Conservation (phyloP, 2,113 vertebrate species). For the Anser brachyrhynchus region DNA sequence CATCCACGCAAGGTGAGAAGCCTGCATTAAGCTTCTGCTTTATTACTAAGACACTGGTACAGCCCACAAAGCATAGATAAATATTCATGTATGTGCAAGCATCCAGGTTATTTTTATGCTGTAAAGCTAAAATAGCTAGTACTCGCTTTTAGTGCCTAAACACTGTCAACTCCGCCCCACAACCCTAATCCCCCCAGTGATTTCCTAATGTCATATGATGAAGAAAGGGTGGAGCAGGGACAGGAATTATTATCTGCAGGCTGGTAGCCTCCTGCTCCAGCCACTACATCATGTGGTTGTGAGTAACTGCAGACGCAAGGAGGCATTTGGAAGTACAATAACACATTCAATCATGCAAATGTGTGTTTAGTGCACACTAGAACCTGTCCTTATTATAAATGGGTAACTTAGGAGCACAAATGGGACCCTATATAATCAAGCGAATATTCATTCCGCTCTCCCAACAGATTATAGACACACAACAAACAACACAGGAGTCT, state of each 20-base stretch:
- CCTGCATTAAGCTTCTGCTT: background rate
- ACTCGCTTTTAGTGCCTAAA: background rate
- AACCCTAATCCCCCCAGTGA: background rate
- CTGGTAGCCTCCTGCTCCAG: background rate
- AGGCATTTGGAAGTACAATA: background rate
- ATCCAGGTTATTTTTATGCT: background rate
- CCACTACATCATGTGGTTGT: background rate
- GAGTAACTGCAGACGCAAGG: background rate
- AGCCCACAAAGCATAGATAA: background rate
- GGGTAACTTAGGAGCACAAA: background rate
- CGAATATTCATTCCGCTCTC: background rate
- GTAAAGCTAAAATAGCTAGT: background rate
- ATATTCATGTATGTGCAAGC: background rate
- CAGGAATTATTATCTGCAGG: background rate
- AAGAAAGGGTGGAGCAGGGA: background rate
- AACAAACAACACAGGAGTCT: background rate
- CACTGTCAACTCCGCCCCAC: background rate
- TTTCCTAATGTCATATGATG: background rate
- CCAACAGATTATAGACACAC: background rate
- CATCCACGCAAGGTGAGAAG: rapidly evolving
- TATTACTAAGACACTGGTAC: rapidly evolving
- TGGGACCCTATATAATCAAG: background rate
- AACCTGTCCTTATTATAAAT: background rate
- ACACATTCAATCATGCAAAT: background rate
- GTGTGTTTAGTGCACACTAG: background rate